phyloP scores from a whole-genome alignment of 2,113 vertebrate genomes.

The Leptobrachium leishanense region DNA sequence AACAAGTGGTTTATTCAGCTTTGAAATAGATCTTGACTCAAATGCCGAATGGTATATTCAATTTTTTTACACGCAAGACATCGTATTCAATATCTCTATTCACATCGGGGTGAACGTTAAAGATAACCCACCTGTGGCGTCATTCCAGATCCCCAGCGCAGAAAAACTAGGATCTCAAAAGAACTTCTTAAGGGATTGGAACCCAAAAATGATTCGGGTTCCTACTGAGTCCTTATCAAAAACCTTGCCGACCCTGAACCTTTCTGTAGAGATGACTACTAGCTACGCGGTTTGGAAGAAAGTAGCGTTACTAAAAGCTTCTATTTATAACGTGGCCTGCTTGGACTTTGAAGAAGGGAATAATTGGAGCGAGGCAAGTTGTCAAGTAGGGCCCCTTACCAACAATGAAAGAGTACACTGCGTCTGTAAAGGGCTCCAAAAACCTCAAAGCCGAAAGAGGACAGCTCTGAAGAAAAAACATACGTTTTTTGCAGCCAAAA shows the following conservation, averaged over 20 bases:
- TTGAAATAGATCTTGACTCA: conserved; percentile 50
- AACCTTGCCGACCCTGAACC: rapidly evolving
- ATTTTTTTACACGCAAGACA: conserved; percentile 58
- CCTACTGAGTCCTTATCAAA: conserved; percentile 52
- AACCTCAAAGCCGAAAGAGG: neutral
- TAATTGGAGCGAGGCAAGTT: conserved; percentile 54
- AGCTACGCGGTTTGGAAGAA: conserved; percentile 33
- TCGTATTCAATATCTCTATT: conserved; percentile 53
- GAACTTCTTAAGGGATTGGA: neutral
- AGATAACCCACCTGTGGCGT: conserved; percentile 25
- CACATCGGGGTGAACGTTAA: conserved; percentile 47
- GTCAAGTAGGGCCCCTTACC: conserved; percentile 56
- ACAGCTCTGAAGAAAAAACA: neutral
- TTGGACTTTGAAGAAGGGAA: conserved; percentile 57
- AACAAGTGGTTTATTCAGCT: conserved; percentile 55
- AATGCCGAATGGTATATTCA: conserved; percentile 59
- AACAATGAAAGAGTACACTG: conserved; percentile 62
- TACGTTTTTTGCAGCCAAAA: conserved; percentile 60
- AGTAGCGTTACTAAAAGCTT: conserved; percentile 50
- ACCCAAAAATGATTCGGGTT: conserved; percentile 63
- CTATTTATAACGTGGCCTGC: conserved; percentile 59
- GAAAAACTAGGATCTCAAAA: neutral
- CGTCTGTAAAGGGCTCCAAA: conserved; percentile 38
- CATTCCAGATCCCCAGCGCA: conserved; percentile 49
- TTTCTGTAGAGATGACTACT: conserved; percentile 53